Conservation (phyloP, 2,888 invertebrate genomes). For the Morpho helenor region DNA sequence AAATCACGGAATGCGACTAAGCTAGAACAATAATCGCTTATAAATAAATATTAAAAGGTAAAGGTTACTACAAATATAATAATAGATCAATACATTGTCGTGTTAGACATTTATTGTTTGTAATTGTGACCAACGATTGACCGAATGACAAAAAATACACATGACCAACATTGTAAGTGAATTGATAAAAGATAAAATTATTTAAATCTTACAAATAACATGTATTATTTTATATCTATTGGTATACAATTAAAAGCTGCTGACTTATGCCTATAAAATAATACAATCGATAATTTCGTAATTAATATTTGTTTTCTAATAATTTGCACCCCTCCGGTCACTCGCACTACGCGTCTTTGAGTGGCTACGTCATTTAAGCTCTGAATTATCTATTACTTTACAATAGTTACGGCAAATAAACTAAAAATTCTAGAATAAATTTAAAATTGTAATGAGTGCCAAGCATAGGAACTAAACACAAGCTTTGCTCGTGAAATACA, state of each 20-base stretch:
- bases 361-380: slow-evolving; percentile 6
- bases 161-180: slow-evolving; percentile 15
- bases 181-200: slow-evolving; percentile 17
- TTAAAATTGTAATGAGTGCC: slow-evolving; percentile 17
- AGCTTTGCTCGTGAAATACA: slow-evolving; percentile 65
- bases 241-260: slow-evolving; percentile 49
- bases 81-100: neutral
- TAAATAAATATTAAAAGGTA: too few relatives aligned
- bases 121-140: slow-evolving; percentile 13
- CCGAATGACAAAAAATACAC: slow-evolving; percentile 6
- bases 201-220: slow-evolving; percentile 17
- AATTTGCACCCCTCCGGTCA: slow-evolving; percentile 8
- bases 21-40: too few relatives aligned
- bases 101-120: neutral
- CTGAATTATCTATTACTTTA: slow-evolving; percentile 10
- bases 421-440: slow-evolving; percentile 8
- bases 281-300: slow-evolving; percentile 25
- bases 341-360: slow-evolving; percentile 11
- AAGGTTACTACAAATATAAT: neutral
- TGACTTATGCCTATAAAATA: slow-evolving; percentile 31
- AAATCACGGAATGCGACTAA: neutral
- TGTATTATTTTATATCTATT: slow-evolving; percentile 34
- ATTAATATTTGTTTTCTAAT: slow-evolving; percentile 2
- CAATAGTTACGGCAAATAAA: slow-evolving; percentile 4
- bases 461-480: slow-evolving; percentile 75